Conservation (phyloP, 2,888 invertebrate genomes). For the Xanthorhoe spadicearia region DNA sequence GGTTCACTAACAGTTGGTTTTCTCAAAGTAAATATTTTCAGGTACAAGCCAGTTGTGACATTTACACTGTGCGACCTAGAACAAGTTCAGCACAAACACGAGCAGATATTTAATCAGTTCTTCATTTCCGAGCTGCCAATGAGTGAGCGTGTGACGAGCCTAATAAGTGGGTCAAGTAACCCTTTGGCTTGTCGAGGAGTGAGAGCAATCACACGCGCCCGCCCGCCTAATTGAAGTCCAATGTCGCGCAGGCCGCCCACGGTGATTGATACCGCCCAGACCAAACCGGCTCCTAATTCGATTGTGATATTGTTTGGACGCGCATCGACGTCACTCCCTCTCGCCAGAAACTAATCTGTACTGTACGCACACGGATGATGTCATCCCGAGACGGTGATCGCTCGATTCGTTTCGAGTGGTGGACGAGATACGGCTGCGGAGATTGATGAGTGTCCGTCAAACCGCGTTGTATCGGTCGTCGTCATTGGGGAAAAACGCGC, state of each 20-base stretch:
- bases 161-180: constrained; percentile 83
- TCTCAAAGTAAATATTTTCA: constrained; percentile 10
- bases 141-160: constrained; percentile 65
- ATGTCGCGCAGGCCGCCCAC: constrained; percentile 81
- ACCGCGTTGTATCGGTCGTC: constrained; percentile 57
- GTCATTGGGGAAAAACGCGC: constrained; percentile 58
- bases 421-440: constrained; percentile 56
- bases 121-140: constrained; percentile 65
- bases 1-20: background rate
- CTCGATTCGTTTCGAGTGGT: constrained; percentile 57
- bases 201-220: constrained; percentile 79
- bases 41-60: constrained; percentile 2
- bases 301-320: constrained; percentile 78
- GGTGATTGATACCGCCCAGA: constrained; percentile 81
- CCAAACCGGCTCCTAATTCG: constrained; percentile 75
- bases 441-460: constrained; percentile 62
- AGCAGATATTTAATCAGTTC: constrained; percentile 56
- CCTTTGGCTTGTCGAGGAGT: constrained; percentile 76
- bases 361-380: constrained; percentile 62
- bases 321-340: constrained; percentile 65
- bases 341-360: constrained; percentile 59
- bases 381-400: constrained; percentile 59
- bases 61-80: constrained; percentile 10
- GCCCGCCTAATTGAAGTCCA: constrained; percentile 84
- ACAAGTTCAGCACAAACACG: constrained; percentile 46